phyloP scores from a whole-genome alignment of 2,797 vertebrate species.

The Coreius guichenoti region DNA sequence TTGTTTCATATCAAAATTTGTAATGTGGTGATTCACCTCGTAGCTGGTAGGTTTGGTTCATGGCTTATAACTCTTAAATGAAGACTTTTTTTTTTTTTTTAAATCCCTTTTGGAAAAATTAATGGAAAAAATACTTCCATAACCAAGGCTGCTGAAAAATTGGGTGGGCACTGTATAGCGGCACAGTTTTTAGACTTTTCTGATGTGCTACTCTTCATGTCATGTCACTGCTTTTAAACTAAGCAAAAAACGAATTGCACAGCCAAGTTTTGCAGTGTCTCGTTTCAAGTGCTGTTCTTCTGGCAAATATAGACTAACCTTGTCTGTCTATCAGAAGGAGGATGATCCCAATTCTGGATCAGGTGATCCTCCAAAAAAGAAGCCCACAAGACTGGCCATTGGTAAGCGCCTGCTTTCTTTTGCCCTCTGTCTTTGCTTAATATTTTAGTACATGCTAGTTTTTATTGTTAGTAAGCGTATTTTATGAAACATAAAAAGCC shows the following conservation, averaged over 20 bases:
- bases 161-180: neutral
- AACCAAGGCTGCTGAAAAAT: neutral
- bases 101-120: too few species aligned
- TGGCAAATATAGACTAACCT: neutral
- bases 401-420: conserved; percentile 74
- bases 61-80: neutral
- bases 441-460: neutral
- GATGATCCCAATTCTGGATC: conserved; percentile 87
- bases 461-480: neutral
- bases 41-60: neutral
- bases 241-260: neutral
- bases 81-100: too few species aligned
- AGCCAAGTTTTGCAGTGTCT: neutral
- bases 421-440: neutral
- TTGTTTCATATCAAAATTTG: neutral
- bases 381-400: conserved; percentile 96
- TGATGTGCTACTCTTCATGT: neutral
- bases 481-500: neutral
- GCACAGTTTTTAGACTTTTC: neutral
- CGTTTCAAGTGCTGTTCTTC: neutral
- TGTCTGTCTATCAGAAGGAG: conserved; percentile 82
- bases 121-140: neutral
- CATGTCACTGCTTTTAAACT: neutral
- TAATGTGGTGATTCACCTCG: neutral
- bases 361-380: conserved; percentile 97